Percentiles rank a stretch among this genome's conserved stretches.
phyloP scores from a whole-genome alignment of 2,888 invertebrate species.

The Plebejus anna region DNA sequence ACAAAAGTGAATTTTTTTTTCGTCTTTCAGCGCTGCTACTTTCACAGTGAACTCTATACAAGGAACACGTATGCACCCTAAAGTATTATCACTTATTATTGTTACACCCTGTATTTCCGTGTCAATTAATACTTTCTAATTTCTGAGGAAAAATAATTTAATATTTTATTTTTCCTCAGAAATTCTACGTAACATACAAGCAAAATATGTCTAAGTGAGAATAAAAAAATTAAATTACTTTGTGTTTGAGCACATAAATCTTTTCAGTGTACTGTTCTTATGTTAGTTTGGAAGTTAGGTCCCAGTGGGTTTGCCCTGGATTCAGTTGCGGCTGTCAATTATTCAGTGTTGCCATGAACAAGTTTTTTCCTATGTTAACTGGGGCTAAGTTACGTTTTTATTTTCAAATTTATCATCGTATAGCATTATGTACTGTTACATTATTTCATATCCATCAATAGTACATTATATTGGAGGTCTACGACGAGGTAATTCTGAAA shows the following conservation, averaged over 20 bases:
- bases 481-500: background rate
- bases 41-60: too few relatives aligned
- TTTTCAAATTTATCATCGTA: background rate
- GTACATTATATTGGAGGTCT: background rate
- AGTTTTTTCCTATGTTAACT: background rate
- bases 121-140: background rate
- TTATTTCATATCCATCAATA: background rate
- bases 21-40: too few relatives aligned
- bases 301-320: slow-evolving; percentile 65
- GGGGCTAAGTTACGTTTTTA: background rate
- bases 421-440: background rate
- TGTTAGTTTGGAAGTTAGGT: slow-evolving; percentile 56
- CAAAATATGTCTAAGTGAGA: slow-evolving; percentile 29
- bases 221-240: slow-evolving; percentile 32
- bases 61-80: too few relatives aligned
- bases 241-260: slow-evolving; percentile 59
- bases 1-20: too few relatives aligned
- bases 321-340: slow-evolving; percentile 53
- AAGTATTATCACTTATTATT: too few relatives aligned
- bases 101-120: background rate
- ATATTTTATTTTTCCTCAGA: background rate
- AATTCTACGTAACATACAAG: slow-evolving; percentile 44
- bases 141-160: background rate
- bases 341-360: slow-evolving; percentile 15
- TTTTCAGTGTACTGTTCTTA: slow-evolving; percentile 68